phyloP scores from a whole-genome alignment of 2,888 invertebrate species.

The Drepana falcataria region DNA sequence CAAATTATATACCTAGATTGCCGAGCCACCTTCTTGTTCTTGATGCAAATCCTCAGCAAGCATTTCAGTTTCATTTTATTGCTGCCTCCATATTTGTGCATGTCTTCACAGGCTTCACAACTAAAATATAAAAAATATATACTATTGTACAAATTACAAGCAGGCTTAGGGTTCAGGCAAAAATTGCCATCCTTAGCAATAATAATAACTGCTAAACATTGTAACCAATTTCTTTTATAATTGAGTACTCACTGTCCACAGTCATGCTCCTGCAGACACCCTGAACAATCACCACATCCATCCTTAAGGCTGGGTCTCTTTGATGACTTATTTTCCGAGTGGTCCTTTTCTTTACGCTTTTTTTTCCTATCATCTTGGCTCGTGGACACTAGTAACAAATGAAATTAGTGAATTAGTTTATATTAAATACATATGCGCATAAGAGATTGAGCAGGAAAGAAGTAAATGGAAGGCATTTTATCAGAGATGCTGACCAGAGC shows the following conservation, averaged over 20 bases:
- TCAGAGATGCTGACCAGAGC: too few relatives aligned
- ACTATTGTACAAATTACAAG: too few relatives aligned
- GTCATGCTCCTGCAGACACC: constrained; percentile 62
- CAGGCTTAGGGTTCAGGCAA: too few relatives aligned
- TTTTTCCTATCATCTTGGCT: constrained; percentile 69
- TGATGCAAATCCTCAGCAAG: constrained; percentile 70
- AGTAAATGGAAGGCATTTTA: too few relatives aligned
- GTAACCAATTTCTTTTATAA: too few relatives aligned
- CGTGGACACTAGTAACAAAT: constrained; percentile 9
- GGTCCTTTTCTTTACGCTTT: constrained; percentile 69
- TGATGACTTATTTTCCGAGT: constrained; percentile 68
- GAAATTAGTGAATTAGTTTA: too few relatives aligned
- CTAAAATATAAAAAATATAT: constrained; percentile 38
- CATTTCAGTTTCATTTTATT: constrained; percentile 75
- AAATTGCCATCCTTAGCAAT: too few relatives aligned
- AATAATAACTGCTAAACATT: too few relatives aligned
- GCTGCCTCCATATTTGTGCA: constrained; percentile 75
- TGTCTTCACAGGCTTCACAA: constrained; percentile 72
- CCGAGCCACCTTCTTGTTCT: constrained; percentile 52
- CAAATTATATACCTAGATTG: constrained; percentile 54
- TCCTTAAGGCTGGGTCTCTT: constrained; percentile 57
- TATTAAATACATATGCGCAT: too few relatives aligned
- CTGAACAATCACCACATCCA: constrained; percentile 70
- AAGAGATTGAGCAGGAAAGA: too few relatives aligned
- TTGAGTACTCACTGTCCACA: constrained; percentile 64